A percentile compares a stretch with the other conserved stretches of the same genome.
phyloP scores from a whole-genome alignment of 1,140 invertebrate genomes.

The Lutraria rhynchaena region DNA sequence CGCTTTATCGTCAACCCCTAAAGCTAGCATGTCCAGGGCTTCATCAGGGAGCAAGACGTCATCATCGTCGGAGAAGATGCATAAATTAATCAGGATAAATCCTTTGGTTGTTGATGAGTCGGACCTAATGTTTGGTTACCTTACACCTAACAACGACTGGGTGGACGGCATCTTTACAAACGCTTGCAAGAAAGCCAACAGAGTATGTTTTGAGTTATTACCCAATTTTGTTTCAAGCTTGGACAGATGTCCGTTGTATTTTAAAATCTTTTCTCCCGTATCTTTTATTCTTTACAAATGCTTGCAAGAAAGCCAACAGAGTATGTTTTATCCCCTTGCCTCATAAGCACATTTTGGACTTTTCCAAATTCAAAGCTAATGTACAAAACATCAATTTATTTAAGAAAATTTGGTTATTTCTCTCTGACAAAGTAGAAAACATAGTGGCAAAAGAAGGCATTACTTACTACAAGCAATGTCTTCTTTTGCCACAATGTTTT shows the following conservation, averaged over 20 bases:
- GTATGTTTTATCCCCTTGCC: no score
- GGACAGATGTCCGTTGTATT: neutral
- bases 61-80: slow-evolving; percentile 71
- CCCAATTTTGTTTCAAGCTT: no score
- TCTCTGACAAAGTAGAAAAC: no score
- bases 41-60: slow-evolving; percentile 67
- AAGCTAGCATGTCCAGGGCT: slow-evolving; percentile 66
- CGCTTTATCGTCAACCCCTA: slow-evolving; percentile 72
- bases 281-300: slow-evolving; percentile 80
- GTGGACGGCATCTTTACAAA: slow-evolving; percentile 81
- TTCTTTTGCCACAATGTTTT: no score
- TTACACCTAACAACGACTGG: slow-evolving; percentile 79
- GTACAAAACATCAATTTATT: no score
- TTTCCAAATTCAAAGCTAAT: no score
- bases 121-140: slow-evolving; percentile 79
- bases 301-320: slow-evolving; percentile 80
- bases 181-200: slow-evolving; percentile 80
- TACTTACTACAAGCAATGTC: no score
- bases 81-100: slow-evolving; percentile 80
- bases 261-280: neutral
- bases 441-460: no score
- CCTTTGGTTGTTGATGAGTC: slow-evolving; percentile 81
- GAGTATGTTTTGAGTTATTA: slow-evolving; percentile 68
- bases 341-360: no score
- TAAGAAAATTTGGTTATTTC: no score